Evolutionary conservation across 2,797 vertebrate genomes (phyloP).

Genomic region (Tiaroga cobitis): DNA sequence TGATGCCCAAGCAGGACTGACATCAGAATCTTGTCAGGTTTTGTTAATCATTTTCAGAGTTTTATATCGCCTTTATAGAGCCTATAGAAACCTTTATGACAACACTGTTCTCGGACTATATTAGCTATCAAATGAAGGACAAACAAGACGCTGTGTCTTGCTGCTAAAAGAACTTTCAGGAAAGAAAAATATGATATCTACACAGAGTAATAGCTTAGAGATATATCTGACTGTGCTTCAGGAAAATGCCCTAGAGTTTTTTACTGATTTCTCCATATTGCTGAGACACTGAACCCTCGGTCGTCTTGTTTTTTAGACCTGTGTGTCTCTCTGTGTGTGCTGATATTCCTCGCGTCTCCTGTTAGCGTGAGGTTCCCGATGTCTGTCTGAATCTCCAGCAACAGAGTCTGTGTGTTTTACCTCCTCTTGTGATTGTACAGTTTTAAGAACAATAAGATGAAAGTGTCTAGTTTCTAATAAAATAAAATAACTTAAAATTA

Average conservation of each 20-base stretch:
- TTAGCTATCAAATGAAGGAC: conserved; percentile 75
- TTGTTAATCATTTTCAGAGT: conserved; percentile 75
- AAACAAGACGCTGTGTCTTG: conserved; percentile 83
- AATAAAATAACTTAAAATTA: conserved; percentile 72
- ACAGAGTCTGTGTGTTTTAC: conserved; percentile 68
- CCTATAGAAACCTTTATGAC: conserved; percentile 76
- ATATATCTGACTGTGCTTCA: conserved; percentile 84
- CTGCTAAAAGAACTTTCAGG: conserved; percentile 85
- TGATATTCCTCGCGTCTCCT: conserved; percentile 63
- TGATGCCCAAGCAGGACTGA: conserved; percentile 80
- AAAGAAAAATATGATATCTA: conserved; percentile 76
- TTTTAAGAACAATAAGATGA: conserved; percentile 92
- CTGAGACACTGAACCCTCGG: conserved; percentile 71
- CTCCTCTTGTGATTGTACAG: conserved; percentile 83
- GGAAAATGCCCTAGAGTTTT: conserved; percentile 70
- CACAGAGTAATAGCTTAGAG: conserved; percentile 83
- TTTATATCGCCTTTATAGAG: conserved; percentile 80
- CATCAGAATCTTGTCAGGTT: conserved; percentile 71
- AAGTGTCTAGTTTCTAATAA: conserved; percentile 95
- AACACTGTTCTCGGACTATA: conserved; percentile 76
- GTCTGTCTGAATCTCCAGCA: conserved; percentile 72
- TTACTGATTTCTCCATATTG: conserved; percentile 68
- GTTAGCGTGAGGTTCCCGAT: conserved; percentile 65
- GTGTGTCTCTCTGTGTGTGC: conserved; percentile 70
- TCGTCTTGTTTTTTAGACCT: conserved; percentile 74